Evolutionary conservation across 2,888 invertebrate species (phyloP).

Genomic region (Neoscelio sp.): DNA sequence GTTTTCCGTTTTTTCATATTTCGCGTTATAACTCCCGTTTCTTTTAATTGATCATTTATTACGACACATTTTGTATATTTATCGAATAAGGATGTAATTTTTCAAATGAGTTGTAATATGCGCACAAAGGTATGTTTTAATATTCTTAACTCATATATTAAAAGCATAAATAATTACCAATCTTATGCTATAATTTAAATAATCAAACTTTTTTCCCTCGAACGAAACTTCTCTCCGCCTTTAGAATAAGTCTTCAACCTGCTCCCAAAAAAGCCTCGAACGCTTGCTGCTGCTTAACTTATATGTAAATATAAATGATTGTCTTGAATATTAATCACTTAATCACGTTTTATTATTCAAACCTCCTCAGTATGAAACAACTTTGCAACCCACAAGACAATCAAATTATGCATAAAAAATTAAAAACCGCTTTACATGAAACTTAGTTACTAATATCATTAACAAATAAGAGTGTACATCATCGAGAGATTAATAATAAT

Average conservation of each 20-base stretch:
- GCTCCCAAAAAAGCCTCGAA: constrained; percentile 6
- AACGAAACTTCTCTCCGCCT: not conserved
- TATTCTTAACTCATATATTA: not conserved
- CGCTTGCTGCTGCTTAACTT: constrained; percentile 18
- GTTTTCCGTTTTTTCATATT: too few relatives aligned
- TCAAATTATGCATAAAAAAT: constrained; percentile 20
- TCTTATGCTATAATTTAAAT: constrained; percentile 1
- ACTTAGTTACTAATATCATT: too few relatives aligned
- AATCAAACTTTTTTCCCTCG: not conserved
- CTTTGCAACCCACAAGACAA: not conserved
- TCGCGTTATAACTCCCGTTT: too few relatives aligned
- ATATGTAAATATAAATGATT: constrained; percentile 42
- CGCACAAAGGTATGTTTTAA: too few relatives aligned
- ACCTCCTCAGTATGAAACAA: constrained; percentile 21
- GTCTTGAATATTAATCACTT: constrained; percentile 33
- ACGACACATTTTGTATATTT: too few relatives aligned
- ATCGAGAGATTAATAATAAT: too few relatives aligned
- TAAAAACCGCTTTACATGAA: too few relatives aligned
- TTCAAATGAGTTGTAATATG: too few relatives aligned
- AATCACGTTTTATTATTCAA: constrained; percentile 37
- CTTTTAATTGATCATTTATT: too few relatives aligned
- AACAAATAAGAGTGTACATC: too few relatives aligned
- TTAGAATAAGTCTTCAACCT: constrained; percentile 16
- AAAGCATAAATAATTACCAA: not conserved
- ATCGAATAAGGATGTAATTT: too few relatives aligned